These are phyloP conservation scores for Mormyrus lacerda DNA, from an alignment of 2,113 vertebrate genomes.

Conservation along the genomic window DNA sequence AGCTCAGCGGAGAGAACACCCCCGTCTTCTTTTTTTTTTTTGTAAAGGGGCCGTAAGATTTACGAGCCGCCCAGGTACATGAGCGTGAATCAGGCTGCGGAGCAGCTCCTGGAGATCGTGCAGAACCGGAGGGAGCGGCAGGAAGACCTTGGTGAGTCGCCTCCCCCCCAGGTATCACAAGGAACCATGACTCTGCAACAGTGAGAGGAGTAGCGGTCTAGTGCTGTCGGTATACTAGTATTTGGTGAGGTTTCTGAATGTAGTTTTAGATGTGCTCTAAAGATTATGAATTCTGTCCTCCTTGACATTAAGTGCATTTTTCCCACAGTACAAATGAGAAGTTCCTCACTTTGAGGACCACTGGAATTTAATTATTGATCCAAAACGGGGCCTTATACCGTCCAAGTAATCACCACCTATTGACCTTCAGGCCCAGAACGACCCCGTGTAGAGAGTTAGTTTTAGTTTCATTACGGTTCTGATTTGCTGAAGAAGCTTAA, in stretches of 20 bases:
- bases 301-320: not conserved
- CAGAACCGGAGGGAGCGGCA: slow-evolving; percentile 62
- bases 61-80: slow-evolving; percentile 88
- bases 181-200: not conserved
- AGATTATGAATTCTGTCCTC: not conserved
- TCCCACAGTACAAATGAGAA: not conserved
- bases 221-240: not conserved
- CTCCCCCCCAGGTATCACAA: not conserved
- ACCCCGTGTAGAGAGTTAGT: not conserved
- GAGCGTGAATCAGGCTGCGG: slow-evolving; percentile 78
- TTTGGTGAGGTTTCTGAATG: not conserved
- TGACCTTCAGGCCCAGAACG: not conserved
- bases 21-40: slow-evolving; percentile 20
- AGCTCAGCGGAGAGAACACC: not conserved
- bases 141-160: slow-evolving; percentile 68
- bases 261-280: not conserved
- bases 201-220: not conserved
- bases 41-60: slow-evolving; percentile 76
- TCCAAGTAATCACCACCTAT: not conserved
- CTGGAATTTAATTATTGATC: not conserved
- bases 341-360: not conserved
- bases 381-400: not conserved
- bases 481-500: not conserved
- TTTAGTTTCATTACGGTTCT: not conserved
- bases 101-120: slow-evolving; percentile 82